Evolutionary conservation across 2,888 invertebrate species (phyloP), one percentile per base, ranked within the genome.

Genomic region (Aethes cnicana): DNA sequence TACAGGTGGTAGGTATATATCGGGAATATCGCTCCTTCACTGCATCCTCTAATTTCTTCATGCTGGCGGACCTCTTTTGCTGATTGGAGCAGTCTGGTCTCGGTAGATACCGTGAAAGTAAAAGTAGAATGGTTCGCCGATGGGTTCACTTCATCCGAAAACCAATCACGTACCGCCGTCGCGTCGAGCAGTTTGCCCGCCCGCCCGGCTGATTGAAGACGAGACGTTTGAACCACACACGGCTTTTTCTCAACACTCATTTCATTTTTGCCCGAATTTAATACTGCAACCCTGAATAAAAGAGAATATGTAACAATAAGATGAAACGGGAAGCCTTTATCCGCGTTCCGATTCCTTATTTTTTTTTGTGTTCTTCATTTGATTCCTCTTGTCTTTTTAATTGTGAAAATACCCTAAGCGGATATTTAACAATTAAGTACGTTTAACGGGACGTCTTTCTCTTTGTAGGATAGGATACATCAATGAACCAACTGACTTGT

Each of bases 391-490:
- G 68, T 69, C 70, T 62, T 73, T 84, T 81, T 84, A 85, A 84
- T 84, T 84, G 82, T 76, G 72, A 68, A 79, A 85, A 85, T 84
- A 83, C 79, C 75, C 80, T 74, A 69, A 63, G 68, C 64, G 69
- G 69, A 72, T 79, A 69, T 64, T 66, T 75, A 70, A 69, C 61
- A 73, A 77, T 76, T 65, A 74, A 74, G 75, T 77, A n/a, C n/a
- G n/a, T n/a, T n/a, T n/a, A n/a, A n/a, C n/a, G n/a, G n/a, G n/a
- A n/a, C n/a, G n/a, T n/a, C n/a, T n/a, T n/a, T n/a, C n/a, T n/a
- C n/a, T n/a, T n/a, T n/a, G n/a, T n/a, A n/a, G n/a, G n/a, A n/a
- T n/a, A n/a, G n/a, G n/a, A n/a, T n/a, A n/a, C n/a, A n/a, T n/a
- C n/a, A n/a, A n/a, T n/a, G n/a, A n/a, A n/a, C n/a, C n/a, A n/a